These are phyloP conservation scores for Danio choprae DNA, from an alignment of 2,797 vertebrate genomes.

Conservation along the genomic window DNA sequence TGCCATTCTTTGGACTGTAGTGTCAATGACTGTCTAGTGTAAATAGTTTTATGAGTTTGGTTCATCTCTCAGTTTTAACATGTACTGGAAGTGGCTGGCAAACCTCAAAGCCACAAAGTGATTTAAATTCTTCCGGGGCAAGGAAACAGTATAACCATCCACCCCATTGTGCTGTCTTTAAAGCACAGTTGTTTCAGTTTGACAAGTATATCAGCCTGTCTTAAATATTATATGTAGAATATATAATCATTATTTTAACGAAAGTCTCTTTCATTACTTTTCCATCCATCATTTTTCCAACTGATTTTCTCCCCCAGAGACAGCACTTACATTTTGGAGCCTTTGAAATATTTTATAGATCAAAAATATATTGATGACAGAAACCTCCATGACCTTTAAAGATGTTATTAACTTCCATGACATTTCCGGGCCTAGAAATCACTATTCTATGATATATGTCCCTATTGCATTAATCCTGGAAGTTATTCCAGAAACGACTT, in stretches of 20 bases:
- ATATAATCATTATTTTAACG: neutral
- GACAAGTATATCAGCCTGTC: neutral
- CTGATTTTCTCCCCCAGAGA: neutral
- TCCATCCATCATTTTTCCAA: neutral
- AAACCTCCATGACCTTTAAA: conserved; percentile 1
- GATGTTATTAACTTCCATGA: conserved; percentile 1
- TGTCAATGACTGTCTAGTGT: no score
- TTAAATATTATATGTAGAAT: neutral
- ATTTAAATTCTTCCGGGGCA: neutral
- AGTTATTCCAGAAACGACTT: neutral
- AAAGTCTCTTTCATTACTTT: neutral
- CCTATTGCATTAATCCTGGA: conserved; percentile 6
- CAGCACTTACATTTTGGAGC: neutral
- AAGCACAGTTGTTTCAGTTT: neutral
- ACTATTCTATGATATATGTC: conserved; percentile 3
- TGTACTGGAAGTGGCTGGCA: neutral
- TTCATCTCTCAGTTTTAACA: neutral
- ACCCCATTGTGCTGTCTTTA: neutral
- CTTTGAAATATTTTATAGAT: neutral
- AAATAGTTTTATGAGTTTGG: neutral
- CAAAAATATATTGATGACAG: neutral
- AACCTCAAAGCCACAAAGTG: neutral
- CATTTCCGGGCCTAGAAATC: conserved; percentile 10
- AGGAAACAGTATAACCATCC: neutral
- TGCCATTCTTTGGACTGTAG: neutral